Conservation (phyloP, 2,113 vertebrate genomes). For the Girardinichthys multiradiatus region DNA sequence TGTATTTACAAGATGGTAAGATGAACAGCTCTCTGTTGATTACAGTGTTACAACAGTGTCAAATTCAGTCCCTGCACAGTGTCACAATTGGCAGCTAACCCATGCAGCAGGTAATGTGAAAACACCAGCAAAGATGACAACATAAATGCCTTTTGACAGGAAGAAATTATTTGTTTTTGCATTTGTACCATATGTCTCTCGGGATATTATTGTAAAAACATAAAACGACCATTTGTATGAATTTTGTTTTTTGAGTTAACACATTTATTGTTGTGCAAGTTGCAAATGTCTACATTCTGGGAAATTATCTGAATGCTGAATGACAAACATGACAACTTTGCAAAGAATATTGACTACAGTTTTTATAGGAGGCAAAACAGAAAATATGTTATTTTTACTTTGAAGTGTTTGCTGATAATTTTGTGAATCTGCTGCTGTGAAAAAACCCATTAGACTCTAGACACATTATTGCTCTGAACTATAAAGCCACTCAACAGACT, state of each 20-base stretch:
- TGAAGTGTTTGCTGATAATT: slow-evolving; percentile 23
- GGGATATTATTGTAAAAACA: slow-evolving; percentile 10
- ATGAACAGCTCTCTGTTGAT: slow-evolving; percentile 1
- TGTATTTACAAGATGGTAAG: slow-evolving; percentile 21
- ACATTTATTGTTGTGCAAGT: not conserved
- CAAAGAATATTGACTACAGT: slow-evolving; percentile 18
- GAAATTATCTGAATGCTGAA: not conserved
- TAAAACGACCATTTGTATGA: slow-evolving; percentile 9
- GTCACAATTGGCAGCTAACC: slow-evolving; percentile 68
- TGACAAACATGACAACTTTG: not conserved
- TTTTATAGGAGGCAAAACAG: slow-evolving; percentile 23
- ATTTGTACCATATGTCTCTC: slow-evolving; percentile 10
- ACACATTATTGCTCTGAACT: slow-evolving; percentile 13
- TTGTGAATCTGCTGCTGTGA: slow-evolving; percentile 12
- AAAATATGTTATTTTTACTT: slow-evolving; percentile 37
- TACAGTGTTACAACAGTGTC: slow-evolving; percentile 13
- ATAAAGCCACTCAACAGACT: slow-evolving; percentile 54
- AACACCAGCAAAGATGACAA: slow-evolving; percentile 10
- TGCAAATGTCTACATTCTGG: slow-evolving; percentile 1
- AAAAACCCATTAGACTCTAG: not conserved
- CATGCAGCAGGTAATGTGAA: slow-evolving; percentile 62
- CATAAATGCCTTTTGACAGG: not conserved
- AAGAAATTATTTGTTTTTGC: slow-evolving; percentile 5
- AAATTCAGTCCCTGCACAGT: slow-evolving; percentile 24
- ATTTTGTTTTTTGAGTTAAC: slow-evolving; percentile 3